A percentile compares a stretch with the other conserved stretches of the same genome.
These are phyloP conservation scores for Todiramphus chloris DNA, from an alignment of 2,113 vertebrate genomes.

Conservation along the genomic window DNA sequence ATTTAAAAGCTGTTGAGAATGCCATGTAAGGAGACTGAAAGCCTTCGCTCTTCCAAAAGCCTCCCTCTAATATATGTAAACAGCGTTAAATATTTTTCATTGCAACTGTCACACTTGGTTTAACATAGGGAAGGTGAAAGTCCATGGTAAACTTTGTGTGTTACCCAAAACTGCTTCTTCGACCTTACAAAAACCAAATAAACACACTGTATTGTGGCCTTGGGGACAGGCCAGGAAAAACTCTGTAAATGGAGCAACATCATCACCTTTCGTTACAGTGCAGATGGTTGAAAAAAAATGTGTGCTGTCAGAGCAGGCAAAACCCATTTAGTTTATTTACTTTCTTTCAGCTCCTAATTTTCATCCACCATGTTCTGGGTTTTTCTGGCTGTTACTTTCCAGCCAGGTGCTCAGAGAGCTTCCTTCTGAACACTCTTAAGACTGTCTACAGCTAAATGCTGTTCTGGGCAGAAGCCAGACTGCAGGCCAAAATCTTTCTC, in stretches of 20 bases:
- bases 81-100: conserved; percentile 30
- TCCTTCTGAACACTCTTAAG: not conserved
- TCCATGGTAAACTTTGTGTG: conserved; percentile 36
- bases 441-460: not conserved
- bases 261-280: conserved; percentile 2
- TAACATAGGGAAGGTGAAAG: conserved; percentile 33
- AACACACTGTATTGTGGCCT: conserved; percentile 28
- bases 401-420: not conserved
- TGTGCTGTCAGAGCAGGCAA: not conserved
- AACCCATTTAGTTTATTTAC: conserved; percentile 10
- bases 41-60: not conserved
- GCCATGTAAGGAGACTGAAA: not conserved
- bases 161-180: conserved; percentile 19
- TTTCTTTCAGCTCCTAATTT: not conserved
- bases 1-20: not conserved
- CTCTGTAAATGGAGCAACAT: conserved; percentile 22
- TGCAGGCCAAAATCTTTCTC: not conserved
- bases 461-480: not conserved
- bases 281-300: not conserved
- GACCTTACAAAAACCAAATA: conserved; percentile 53
- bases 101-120: not conserved
- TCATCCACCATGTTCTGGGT: not conserved
- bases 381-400: not conserved
- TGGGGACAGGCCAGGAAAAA: conserved; percentile 49
- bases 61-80: not conserved